Evolutionary conservation across 2,113 vertebrate species (phyloP).

Genomic region (Chloroceryle aenea): DNA sequence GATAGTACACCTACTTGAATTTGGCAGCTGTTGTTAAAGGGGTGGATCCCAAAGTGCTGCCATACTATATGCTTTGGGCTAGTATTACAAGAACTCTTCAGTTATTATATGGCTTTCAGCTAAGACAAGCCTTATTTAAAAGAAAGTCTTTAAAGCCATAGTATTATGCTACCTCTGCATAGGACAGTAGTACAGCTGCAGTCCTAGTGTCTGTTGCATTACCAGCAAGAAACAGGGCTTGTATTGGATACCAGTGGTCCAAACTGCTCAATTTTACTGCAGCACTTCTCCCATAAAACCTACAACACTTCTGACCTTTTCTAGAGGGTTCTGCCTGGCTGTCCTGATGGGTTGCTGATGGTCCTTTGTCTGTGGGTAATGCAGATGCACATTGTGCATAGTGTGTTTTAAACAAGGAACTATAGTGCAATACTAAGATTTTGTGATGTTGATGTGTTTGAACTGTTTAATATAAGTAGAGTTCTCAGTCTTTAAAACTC

Average conservation of each 20-base stretch:
- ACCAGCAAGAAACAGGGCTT: background rate
- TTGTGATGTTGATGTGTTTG: conserved; percentile 1
- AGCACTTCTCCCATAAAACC: background rate
- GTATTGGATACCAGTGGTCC: background rate
- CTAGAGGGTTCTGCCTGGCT: background rate
- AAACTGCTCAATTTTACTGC: background rate
- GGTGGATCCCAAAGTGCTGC: background rate
- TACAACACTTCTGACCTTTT: background rate
- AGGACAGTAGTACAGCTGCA: background rate
- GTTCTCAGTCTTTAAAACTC: background rate
- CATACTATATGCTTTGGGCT: background rate
- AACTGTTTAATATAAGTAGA: background rate
- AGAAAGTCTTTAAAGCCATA: background rate
- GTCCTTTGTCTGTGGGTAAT: background rate
- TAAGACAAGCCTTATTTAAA: background rate
- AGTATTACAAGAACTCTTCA: background rate
- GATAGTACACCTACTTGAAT: background rate
- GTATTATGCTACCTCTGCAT: background rate
- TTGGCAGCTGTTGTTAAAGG: background rate
- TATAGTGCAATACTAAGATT: conserved; percentile 19
- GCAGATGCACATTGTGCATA: background rate
- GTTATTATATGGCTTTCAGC: background rate
- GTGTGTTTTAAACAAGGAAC: background rate
- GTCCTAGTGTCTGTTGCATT: background rate
- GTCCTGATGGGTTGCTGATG: background rate